Percentiles rank a stretch among this genome's conserved stretches.
Evolutionary conservation across 1,140 invertebrate species (phyloP).

Genomic region (Aplysia californica): DNA sequence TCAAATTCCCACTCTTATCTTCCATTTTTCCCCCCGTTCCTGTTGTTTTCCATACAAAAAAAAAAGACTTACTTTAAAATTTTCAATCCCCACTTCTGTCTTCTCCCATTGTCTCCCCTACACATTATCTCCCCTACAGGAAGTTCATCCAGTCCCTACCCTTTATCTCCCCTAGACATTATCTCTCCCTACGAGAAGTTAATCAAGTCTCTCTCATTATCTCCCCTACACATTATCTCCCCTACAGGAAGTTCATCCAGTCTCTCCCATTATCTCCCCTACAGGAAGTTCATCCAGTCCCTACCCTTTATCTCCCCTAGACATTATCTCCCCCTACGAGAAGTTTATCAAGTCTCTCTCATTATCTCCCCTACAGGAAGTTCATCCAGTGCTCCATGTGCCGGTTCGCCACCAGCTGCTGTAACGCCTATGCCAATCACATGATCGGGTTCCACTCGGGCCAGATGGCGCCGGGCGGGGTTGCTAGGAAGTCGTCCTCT

Average conservation of each 20-base stretch:
- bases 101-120: too few relatives aligned
- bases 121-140: background rate
- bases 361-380: slow-evolving; percentile 50
- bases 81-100: too few relatives aligned
- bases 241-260: slow-evolving; percentile 2
- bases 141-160: slow-evolving; percentile 12
- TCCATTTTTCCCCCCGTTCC: too few relatives aligned
- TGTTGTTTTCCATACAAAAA: too few relatives aligned
- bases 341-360: background rate
- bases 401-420: slow-evolving; percentile 65
- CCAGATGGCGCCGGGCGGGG: slow-evolving; percentile 42
- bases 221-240: too few relatives aligned
- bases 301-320: too few relatives aligned
- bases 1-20: too few relatives aligned
- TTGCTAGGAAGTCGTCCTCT: slow-evolving; percentile 49
- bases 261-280: background rate
- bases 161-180: too few relatives aligned
- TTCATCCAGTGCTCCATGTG: slow-evolving; percentile 65
- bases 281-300: slow-evolving; percentile 5
- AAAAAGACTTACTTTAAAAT: too few relatives aligned
- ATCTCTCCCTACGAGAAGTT: too few relatives aligned
- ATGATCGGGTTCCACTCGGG: slow-evolving; percentile 65
- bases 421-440: slow-evolving; percentile 61
- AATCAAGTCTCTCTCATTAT: too few relatives aligned
- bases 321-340: too few relatives aligned